Evolutionary conservation across 2,888 invertebrate genomes (phyloP).

Genomic region (Acleris holmiana): DNA sequence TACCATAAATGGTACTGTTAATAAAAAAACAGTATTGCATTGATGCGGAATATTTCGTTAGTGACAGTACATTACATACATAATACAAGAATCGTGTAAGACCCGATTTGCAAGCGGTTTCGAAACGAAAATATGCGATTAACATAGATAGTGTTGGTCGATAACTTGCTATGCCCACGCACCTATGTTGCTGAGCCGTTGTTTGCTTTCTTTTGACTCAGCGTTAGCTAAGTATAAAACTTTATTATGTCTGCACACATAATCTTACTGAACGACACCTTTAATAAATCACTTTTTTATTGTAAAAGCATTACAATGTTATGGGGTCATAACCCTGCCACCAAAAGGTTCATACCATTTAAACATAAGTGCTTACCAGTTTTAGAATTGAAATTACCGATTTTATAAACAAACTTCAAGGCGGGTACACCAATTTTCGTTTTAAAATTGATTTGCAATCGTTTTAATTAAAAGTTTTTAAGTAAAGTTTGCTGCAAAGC

Average conservation of each 20-base stretch:
- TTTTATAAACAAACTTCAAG: too few species aligned
- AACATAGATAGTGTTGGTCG: slow-evolving; percentile 51
- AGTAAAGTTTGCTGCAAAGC: neutral
- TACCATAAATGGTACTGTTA: slow-evolving; percentile 28
- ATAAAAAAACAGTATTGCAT: slow-evolving; percentile 27
- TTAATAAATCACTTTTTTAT: slow-evolving; percentile 1
- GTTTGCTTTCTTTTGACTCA: slow-evolving; percentile 53
- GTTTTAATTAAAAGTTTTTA: slow-evolving; percentile 1
- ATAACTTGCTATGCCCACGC: slow-evolving; percentile 57
- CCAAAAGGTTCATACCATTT: too few species aligned
- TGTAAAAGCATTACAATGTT: neutral
- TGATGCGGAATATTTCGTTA: slow-evolving; percentile 25
- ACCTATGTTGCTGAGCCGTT: slow-evolving; percentile 47
- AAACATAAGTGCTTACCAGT: too few species aligned
- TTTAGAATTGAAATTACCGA: too few species aligned
- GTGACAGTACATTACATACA: slow-evolving; percentile 29
- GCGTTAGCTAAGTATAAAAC: slow-evolving; percentile 15
- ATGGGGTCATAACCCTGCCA: too few species aligned
- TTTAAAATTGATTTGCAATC: neutral
- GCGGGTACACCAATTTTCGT: too few species aligned
- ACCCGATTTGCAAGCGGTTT: slow-evolving; percentile 54
- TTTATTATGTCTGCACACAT: slow-evolving; percentile 11
- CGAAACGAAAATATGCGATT: slow-evolving; percentile 55
- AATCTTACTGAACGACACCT: slow-evolving; percentile 1
- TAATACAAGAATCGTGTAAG: slow-evolving; percentile 33